A percentile compares a stretch with the other conserved stretches of the same genome.
These are phyloP conservation scores for Neosalanx taihuensis DNA, from an alignment of 2,797 vertebrate genomes.

Conservation along the genomic window DNA sequence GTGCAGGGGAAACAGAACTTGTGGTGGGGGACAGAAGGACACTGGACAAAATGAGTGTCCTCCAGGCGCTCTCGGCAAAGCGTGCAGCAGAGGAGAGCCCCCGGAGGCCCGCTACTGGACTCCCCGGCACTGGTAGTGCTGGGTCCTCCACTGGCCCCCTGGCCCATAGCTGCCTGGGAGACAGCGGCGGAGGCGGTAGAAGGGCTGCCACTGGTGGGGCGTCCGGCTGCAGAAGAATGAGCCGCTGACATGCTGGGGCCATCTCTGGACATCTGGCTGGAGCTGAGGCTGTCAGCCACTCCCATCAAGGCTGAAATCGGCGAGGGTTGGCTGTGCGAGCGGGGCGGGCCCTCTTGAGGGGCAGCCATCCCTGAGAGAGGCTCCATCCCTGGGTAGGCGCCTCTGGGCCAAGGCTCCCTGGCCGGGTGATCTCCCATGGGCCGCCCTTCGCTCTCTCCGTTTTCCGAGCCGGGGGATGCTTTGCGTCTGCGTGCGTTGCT, in stretches of 20 bases:
- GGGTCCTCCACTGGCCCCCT: slow-evolving; percentile 50
- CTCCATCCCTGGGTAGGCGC: slow-evolving; percentile 69
- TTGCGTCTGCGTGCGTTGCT: slow-evolving; percentile 67
- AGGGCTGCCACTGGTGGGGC: slow-evolving; percentile 69
- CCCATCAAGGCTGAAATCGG: slow-evolving; percentile 87
- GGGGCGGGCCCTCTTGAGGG: slow-evolving; percentile 61
- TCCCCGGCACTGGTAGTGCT: slow-evolving; percentile 55
- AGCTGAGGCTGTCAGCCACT: slow-evolving; percentile 81
- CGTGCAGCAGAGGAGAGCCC: slow-evolving; percentile 81
- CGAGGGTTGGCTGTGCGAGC: slow-evolving; percentile 76
- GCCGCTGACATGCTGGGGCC: slow-evolving; percentile 64
- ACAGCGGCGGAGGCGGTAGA: slow-evolving; percentile 64
- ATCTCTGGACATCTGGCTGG: slow-evolving; percentile 79
- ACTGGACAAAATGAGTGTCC: slow-evolving; percentile 91
- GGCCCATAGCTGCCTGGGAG: slow-evolving; percentile 60
- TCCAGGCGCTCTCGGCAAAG: slow-evolving; percentile 86
- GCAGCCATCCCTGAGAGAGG: slow-evolving; percentile 62
- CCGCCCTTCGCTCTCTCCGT: slow-evolving; percentile 71
- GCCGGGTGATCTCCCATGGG: slow-evolving; percentile 67
- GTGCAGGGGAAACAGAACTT: slow-evolving; percentile 94
- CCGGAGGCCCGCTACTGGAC: slow-evolving; percentile 63
- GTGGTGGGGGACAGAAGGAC: slow-evolving; percentile 83
- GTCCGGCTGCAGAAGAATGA: slow-evolving; percentile 65
- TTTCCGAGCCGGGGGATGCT: slow-evolving; percentile 72
- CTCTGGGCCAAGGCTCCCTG: slow-evolving; percentile 75